Evolutionary conservation across 2,888 invertebrate species (phyloP).

Genomic region (Teleogryllus oceanicus): DNA sequence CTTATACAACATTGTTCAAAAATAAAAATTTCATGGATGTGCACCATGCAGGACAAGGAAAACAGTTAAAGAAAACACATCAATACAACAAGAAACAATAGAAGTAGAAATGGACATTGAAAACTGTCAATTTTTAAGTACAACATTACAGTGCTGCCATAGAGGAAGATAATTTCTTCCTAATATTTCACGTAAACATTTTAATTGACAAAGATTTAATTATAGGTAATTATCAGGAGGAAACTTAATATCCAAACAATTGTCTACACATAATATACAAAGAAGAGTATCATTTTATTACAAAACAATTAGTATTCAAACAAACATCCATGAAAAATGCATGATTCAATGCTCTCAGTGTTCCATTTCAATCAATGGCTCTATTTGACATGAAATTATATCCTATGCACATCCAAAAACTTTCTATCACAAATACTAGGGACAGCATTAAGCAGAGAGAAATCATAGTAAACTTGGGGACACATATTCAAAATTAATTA

Average conservation of each 20-base stretch:
- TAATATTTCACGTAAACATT: too few species aligned
- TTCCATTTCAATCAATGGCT: background rate
- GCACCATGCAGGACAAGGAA: background rate
- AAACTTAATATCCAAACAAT: background rate
- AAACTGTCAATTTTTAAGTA: background rate
- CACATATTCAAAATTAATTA: too few species aligned
- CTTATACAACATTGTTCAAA: background rate
- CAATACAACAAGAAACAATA: background rate
- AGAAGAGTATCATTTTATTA: background rate
- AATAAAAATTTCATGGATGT: background rate
- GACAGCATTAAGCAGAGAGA: too few species aligned
- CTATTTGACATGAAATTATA: background rate
- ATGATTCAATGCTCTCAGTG: background rate
- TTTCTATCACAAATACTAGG: background rate
- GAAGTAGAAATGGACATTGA: background rate
- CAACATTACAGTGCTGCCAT: background rate
- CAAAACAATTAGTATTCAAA: background rate
- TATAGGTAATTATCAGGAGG: background rate
- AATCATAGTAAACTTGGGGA: too few species aligned
- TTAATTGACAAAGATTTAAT: too few species aligned
- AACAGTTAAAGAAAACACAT: background rate
- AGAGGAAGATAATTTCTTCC: background rate
- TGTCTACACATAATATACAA: background rate
- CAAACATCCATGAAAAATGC: background rate
- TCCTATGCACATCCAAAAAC: background rate